phyloP scores from a whole-genome alignment of 2,888 invertebrate species.

The Harpagoxenus sublaevis region DNA sequence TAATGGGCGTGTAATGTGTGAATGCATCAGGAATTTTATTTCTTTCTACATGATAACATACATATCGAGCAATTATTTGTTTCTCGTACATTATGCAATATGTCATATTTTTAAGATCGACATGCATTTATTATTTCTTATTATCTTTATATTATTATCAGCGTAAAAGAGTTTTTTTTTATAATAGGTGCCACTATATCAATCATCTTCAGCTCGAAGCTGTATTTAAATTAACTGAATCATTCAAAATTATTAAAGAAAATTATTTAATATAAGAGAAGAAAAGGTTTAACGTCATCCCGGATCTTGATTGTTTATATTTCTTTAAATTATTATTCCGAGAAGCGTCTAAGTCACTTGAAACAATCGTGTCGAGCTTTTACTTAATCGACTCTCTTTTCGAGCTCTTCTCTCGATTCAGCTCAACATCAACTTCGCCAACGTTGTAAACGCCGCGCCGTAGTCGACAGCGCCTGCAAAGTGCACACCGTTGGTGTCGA shows the following conservation, averaged over 20 bases:
- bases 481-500: conserved; percentile 61
- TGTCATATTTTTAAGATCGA: background rate
- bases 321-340: background rate
- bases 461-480: conserved; percentile 61
- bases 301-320: no score
- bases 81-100: background rate
- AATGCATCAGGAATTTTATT: background rate
- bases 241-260: no score
- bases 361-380: background rate
- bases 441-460: conserved; percentile 63
- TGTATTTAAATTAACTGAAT: no score
- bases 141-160: background rate
- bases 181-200: no score
- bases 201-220: no score
- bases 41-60: background rate
- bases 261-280: no score
- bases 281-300: no score
- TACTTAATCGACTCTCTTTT: background rate
- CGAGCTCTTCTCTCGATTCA: background rate
- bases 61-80: background rate
- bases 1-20: background rate
- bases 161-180: background rate
- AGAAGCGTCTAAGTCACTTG: background rate
- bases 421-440: conserved; percentile 21
- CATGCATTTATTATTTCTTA: background rate